These are phyloP conservation scores for Ramazzottius varieornatus DNA, from an alignment of 2,888 invertebrate species.

Conservation along the genomic window DNA sequence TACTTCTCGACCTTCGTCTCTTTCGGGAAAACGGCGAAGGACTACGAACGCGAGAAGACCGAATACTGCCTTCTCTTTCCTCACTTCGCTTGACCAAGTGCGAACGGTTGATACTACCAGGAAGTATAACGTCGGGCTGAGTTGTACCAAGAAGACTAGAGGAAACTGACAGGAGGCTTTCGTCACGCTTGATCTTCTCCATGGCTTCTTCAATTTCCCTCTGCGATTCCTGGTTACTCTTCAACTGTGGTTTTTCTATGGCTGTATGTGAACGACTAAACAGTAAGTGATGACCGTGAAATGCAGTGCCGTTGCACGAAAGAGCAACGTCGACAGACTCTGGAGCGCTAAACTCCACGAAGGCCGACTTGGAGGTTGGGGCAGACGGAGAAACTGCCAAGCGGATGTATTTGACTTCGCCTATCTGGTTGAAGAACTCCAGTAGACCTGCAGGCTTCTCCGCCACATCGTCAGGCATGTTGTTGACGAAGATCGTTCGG, in stretches of 20 bases:
- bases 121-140: neutral
- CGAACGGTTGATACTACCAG: neutral
- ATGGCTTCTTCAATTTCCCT: slow-evolving; percentile 87
- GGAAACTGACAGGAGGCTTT: slow-evolving; percentile 71
- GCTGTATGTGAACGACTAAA: slow-evolving; percentile 73
- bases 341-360: slow-evolving; percentile 81
- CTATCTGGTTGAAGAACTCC: slow-evolving; percentile 55
- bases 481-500: neutral
- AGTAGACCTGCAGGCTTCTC: slow-evolving; percentile 45
- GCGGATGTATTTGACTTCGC: slow-evolving; percentile 79
- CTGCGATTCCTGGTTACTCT: slow-evolving; percentile 79
- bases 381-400: slow-evolving; percentile 61
- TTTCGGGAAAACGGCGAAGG: neutral
- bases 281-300: slow-evolving; percentile 41
- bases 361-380: slow-evolving; percentile 37
- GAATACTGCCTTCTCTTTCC: too few relatives aligned
- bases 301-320: slow-evolving; percentile 41
- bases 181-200: slow-evolving; percentile 82
- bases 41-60: neutral
- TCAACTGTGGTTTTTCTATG: slow-evolving; percentile 59
- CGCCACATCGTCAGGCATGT: neutral
- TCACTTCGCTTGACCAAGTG: neutral
- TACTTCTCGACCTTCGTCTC: neutral
- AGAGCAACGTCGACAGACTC: slow-evolving; percentile 57
- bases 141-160: slow-evolving; percentile 31